Evolutionary conservation across 2,888 invertebrate genomes (phyloP).

Genomic region (Mamestra brassicae): DNA sequence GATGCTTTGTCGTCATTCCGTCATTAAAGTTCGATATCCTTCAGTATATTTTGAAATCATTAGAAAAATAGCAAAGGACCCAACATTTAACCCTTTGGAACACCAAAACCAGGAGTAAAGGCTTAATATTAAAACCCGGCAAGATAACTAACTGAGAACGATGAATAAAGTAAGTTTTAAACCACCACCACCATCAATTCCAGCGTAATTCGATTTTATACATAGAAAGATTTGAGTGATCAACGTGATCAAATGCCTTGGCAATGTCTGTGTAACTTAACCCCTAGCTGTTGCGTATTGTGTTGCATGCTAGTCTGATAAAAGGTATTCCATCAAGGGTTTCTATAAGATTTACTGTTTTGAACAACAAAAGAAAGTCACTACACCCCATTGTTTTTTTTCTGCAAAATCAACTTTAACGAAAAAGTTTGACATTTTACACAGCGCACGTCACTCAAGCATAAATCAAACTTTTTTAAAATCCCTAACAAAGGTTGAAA

Average conservation of each 20-base stretch:
- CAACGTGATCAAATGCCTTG: neutral
- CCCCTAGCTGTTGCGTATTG: neutral
- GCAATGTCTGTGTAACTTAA: neutral
- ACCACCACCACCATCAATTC: neutral
- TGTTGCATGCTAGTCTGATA: neutral
- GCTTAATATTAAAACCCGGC: neutral
- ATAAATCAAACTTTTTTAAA: conserved; percentile 46
- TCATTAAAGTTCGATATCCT: too few relatives aligned
- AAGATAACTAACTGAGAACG: conserved; percentile 1
- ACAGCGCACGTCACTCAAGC: conserved; percentile 19
- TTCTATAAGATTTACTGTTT: neutral
- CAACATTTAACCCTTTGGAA: neutral
- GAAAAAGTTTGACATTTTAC: conserved; percentile 30
- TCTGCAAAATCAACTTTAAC: neutral
- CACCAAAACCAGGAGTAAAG: neutral
- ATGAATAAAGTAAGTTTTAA: neutral
- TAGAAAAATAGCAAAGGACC: neutral
- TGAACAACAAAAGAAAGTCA: neutral
- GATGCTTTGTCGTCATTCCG: neutral
- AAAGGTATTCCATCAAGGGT: neutral
- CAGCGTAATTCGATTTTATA: neutral
- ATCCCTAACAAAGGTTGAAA: conserved; percentile 53
- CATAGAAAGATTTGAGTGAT: neutral
- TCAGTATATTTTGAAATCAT: neutral
- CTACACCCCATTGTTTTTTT: too few relatives aligned